phyloP scores from a whole-genome alignment of 2,113 vertebrate species.

The Rhinoderma darwinii region DNA sequence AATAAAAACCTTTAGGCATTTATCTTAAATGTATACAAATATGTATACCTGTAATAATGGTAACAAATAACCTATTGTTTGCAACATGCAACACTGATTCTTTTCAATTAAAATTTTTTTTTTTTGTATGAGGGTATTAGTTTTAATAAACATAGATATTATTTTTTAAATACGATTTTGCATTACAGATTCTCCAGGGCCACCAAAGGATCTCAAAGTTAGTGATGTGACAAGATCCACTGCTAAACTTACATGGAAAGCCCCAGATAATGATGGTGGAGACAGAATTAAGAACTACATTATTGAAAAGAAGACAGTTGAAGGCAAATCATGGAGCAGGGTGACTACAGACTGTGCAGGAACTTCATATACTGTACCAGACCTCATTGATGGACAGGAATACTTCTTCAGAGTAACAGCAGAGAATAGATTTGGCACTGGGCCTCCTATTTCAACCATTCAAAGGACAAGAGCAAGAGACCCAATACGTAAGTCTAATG shows the following conservation, averaged over 20 bases:
- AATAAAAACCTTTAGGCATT: not conserved
- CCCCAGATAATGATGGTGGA: slow-evolving; percentile 92
- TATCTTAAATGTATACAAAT: not conserved
- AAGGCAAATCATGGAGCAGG: slow-evolving; percentile 96
- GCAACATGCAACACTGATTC: not conserved
- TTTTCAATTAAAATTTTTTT: not conserved
- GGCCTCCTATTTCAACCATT: slow-evolving; percentile 79
- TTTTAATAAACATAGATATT: not conserved
- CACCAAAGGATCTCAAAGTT: slow-evolving; percentile 91
- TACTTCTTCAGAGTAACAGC: slow-evolving; percentile 94
- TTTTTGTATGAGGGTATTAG: not conserved
- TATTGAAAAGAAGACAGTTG: slow-evolving; percentile 90
- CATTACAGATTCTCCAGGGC: slow-evolving; percentile 87
- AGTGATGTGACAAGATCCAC: slow-evolving; percentile 91
- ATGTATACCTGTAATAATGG: not conserved
- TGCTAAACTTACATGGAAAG: slow-evolving; percentile 93
- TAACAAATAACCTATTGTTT: not conserved
- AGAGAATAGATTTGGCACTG: slow-evolving; percentile 91
- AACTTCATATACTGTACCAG: slow-evolving; percentile 87
- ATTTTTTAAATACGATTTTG: slow-evolving; percentile 56
- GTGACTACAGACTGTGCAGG: slow-evolving; percentile 87
- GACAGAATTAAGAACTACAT: slow-evolving; percentile 95
- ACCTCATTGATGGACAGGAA: slow-evolving; percentile 88
- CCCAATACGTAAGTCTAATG: slow-evolving; percentile 86
- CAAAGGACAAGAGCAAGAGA: slow-evolving; percentile 87